Base-by-base conservation (phyloP, 1,140 invertebrate species). In the Drosophila biarmipes region DNA sequence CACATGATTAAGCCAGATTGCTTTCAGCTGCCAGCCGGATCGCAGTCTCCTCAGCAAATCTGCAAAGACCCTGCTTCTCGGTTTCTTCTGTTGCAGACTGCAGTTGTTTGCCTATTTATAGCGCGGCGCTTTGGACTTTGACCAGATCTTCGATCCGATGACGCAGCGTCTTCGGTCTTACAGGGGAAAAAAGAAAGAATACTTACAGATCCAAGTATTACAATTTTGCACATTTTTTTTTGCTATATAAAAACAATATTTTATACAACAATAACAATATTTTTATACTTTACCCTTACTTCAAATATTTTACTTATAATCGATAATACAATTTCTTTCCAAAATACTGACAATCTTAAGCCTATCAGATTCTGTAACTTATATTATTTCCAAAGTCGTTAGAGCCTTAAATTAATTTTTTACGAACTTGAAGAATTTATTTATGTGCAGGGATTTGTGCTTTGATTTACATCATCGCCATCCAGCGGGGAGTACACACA, bases 1-100 rank as follows among this genome's bases (percentile, higher is more conserved):
- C 84, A 89, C 84, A 89, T 89, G 84, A 89, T 89, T 89, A 89
- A 89, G 84, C 85, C 85, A 78, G 84, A 89, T 89, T 90, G 85
- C 84, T 89, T 84, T 85, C 73, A 80, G 64, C 54, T 78, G 45
- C 76, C 67, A 68, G 62, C 53, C 35, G 72, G 54, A 75, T 76
- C 12, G 57, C 21, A 61, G 51, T 40, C 58, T 38, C 14, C 24
- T 54, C 48, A 10, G 10, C 40, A 43, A 43, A 43, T 67, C 63
- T 40, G 57, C 73, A n/a, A 42, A 24, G 49, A 62, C 38, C 49
- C 31, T 48, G 72, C 45, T 19, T 61, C 55, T 78, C 61, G 55
- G 52, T 76, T 74, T 52, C 55, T 73, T 64, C 63, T 58, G 15
- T 29, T 7, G 27, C 29, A 31, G 29, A 31, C 35, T 57, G 58